Evolutionary conservation across 2,888 invertebrate species (phyloP).

Genomic region (Habrosyne pyritoides): DNA sequence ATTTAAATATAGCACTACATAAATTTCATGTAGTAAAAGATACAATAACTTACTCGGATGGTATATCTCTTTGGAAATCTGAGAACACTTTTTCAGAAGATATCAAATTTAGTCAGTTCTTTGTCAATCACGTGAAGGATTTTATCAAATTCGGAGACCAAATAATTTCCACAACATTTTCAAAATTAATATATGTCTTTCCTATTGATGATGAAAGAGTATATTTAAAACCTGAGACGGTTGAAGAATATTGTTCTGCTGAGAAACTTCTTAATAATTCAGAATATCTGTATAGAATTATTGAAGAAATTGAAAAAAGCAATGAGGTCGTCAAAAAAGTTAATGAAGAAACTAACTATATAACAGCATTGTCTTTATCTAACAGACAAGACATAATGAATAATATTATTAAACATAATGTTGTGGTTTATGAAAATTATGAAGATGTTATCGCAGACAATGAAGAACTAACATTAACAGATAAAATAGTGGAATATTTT

Average conservation of each 20-base stretch:
- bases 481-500: slow-evolving; percentile 56
- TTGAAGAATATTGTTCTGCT: slow-evolving; percentile 49
- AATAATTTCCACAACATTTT: slow-evolving; percentile 65
- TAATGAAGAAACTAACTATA: slow-evolving; percentile 53
- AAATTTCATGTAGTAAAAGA: slow-evolving; percentile 48
- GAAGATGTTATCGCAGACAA: slow-evolving; percentile 51
- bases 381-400: slow-evolving; percentile 64
- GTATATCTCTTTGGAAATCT: slow-evolving; percentile 61
- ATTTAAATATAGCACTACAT: slow-evolving; percentile 61
- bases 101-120: slow-evolving; percentile 50
- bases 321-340: slow-evolving; percentile 46
- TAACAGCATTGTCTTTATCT: slow-evolving; percentile 61
- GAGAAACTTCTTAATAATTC: slow-evolving; percentile 53
- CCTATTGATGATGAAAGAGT: slow-evolving; percentile 42
- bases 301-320: slow-evolving; percentile 54
- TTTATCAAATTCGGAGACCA: slow-evolving; percentile 50
- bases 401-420: slow-evolving; percentile 42
- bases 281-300: slow-evolving; percentile 53
- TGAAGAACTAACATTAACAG: slow-evolving; percentile 47
- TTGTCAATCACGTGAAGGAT: slow-evolving; percentile 60
- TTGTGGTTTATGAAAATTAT: slow-evolving; percentile 57
- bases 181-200: slow-evolving; percentile 58
- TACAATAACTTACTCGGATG: slow-evolving; percentile 62
- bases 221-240: slow-evolving; percentile 36
- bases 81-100: slow-evolving; percentile 46